Conservation (phyloP, 2,113 vertebrate species). For the Rhinoderma darwinii region DNA sequence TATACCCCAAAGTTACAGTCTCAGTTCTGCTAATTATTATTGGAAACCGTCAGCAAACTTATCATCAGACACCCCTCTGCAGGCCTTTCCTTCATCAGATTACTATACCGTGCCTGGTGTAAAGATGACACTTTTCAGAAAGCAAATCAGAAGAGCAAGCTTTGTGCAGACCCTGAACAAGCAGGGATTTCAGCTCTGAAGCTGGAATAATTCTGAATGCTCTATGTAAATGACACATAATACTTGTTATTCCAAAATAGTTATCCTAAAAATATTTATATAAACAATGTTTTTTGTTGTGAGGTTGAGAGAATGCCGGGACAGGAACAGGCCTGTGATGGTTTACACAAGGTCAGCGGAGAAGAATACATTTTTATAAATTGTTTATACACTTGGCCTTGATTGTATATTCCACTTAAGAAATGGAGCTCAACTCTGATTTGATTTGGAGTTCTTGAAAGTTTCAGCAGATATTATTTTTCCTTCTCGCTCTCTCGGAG, state of each 20-base stretch:
- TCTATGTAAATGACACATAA: not conserved
- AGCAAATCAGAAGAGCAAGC: not conserved
- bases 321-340: not conserved
- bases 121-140: not conserved
- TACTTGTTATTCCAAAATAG: no score
- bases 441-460: constrained; percentile 54
- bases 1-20: not conserved
- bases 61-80: no score
- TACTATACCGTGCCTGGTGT: not conserved
- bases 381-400: constrained; percentile 49
- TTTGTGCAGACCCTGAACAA: not conserved
- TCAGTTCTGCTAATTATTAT: not conserved
- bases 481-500: not conserved
- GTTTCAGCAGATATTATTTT: constrained; percentile 28
- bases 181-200: constrained; percentile 3
- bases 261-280: not conserved
- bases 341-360: constrained; percentile 48
- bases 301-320: not conserved
- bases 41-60: no score
- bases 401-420: constrained; percentile 55
- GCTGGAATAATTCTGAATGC: not conserved
- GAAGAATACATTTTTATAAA: constrained; percentile 47
- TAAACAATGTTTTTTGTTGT: not conserved
- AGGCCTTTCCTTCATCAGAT: not conserved
- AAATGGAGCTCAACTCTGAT: constrained; percentile 45